Percentiles rank a stretch among this genome's conserved stretches.
Evolutionary conservation across 2,888 invertebrate genomes (phyloP).

Genomic region (Agelastica alni): DNA sequence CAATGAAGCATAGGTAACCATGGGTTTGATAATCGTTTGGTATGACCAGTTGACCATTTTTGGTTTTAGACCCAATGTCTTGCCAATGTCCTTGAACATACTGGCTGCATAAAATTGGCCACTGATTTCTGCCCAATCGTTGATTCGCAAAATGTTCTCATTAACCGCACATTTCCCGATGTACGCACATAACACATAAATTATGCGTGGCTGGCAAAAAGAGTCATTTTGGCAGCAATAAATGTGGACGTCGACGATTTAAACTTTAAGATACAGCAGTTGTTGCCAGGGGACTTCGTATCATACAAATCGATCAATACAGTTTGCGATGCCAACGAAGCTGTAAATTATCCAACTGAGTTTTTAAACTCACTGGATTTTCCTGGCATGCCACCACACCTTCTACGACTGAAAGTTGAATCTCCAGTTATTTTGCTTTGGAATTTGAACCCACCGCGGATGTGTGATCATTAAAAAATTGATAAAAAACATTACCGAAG

Average conservation of each 20-base stretch:
- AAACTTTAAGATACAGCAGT: too few species aligned
- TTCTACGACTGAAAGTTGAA: too few species aligned
- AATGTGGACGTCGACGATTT: constrained; percentile 5
- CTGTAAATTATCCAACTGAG: too few species aligned
- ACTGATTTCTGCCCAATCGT: constrained; percentile 14
- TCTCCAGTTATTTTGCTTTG: constrained; percentile 3
- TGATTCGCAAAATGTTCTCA: constrained; percentile 14
- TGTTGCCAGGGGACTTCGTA: too few species aligned
- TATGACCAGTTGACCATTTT: too few species aligned
- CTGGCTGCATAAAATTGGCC: constrained; percentile 15
- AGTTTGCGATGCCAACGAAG: too few species aligned
- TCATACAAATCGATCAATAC: background rate
- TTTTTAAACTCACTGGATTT: background rate
- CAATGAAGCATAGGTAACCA: too few species aligned
- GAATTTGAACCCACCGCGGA: background rate
- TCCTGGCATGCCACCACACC: background rate
- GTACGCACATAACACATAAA: background rate
- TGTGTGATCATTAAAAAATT: background rate
- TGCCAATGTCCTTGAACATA: too few species aligned
- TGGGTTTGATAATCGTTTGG: too few species aligned
- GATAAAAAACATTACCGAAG: background rate
- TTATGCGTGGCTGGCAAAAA: background rate
- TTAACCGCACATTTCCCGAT: constrained; percentile 1
- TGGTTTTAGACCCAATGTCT: too few species aligned
- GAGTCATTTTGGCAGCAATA: constrained; percentile 7